Conservation (phyloP, 2,888 invertebrate species). For the Dendrolimus pini region DNA sequence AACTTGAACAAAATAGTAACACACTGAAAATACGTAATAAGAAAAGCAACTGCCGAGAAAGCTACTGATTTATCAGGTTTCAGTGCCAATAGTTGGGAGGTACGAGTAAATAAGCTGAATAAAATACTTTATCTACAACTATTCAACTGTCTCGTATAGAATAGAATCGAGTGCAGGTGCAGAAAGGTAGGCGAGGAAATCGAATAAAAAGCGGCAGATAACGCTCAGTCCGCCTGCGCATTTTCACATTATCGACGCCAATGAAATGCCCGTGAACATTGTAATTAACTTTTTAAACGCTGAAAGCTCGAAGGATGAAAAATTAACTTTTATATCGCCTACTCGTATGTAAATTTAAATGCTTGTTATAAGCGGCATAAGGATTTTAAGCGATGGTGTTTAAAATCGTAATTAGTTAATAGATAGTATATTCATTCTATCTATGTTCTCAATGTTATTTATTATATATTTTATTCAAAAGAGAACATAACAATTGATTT, state of each 20-base stretch:
- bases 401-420: too few species aligned
- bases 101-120: slow-evolving; percentile 1
- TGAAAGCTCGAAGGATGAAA: not conserved
- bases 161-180: slow-evolving; percentile 21
- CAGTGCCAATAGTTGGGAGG: slow-evolving; percentile 3
- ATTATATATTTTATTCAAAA: too few species aligned
- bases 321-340: not conserved
- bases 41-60: slow-evolving; percentile 5
- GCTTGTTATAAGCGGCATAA: too few species aligned
- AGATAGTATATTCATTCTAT: too few species aligned
- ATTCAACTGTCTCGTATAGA: slow-evolving; percentile 1
- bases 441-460: too few species aligned
- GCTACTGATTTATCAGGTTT: not conserved
- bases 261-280: slow-evolving; percentile 28
- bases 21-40: not conserved
- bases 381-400: too few species aligned
- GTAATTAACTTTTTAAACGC: slow-evolving; percentile 34
- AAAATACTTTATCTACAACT: slow-evolving; percentile 1
- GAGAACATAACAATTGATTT: too few species aligned
- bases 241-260: slow-evolving; percentile 31
- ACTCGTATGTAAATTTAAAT: too few species aligned
- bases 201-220: slow-evolving; percentile 18
- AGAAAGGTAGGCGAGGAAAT: slow-evolving; percentile 12
- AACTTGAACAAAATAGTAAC: not conserved
- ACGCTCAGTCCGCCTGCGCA: slow-evolving; percentile 21